These are phyloP conservation scores for Petrocephalus sullivani DNA, from an alignment of 2,797 vertebrate species.

Conservation along the genomic window DNA sequence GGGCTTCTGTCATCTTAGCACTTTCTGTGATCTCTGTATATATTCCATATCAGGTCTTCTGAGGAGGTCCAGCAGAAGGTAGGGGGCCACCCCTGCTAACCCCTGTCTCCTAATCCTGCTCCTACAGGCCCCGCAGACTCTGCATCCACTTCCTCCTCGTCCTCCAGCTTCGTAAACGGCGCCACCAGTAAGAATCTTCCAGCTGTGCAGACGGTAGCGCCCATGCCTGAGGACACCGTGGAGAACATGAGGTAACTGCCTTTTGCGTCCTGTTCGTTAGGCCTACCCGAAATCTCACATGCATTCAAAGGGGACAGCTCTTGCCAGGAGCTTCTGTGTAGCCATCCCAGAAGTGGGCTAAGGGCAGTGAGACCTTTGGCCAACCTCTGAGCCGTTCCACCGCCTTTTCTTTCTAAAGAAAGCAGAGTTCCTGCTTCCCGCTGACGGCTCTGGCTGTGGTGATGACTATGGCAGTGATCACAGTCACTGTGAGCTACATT, in stretches of 20 bases:
- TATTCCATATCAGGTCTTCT: background rate
- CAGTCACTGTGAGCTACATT: background rate
- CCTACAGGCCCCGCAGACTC: slow-evolving; percentile 89
- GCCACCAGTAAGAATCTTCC: slow-evolving; percentile 98
- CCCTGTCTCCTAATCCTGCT: background rate
- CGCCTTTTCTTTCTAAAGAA: background rate
- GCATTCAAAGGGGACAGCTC: background rate
- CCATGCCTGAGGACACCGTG: slow-evolving; percentile 95
- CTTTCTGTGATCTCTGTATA: background rate
- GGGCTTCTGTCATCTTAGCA: background rate
- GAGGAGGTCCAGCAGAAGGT: background rate
- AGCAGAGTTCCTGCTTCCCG: background rate
- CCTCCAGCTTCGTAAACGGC: slow-evolving; percentile 95
- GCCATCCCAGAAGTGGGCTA: background rate
- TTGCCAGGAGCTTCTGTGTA: background rate
- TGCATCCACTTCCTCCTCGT: slow-evolving; percentile 90
- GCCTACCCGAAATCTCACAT: background rate
- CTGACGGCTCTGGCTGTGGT: background rate
- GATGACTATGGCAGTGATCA: background rate
- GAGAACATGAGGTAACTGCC: slow-evolving; percentile 88
- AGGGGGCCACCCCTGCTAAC: background rate
- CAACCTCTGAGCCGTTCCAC: background rate
- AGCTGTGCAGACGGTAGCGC: slow-evolving; percentile 94
- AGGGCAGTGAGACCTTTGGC: background rate
- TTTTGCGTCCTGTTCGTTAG: background rate